A percentile compares a stretch with the other conserved stretches of the same genome.
Conservation (phyloP, 2,113 vertebrate genomes). For the Coracopsis vasa region DNA sequence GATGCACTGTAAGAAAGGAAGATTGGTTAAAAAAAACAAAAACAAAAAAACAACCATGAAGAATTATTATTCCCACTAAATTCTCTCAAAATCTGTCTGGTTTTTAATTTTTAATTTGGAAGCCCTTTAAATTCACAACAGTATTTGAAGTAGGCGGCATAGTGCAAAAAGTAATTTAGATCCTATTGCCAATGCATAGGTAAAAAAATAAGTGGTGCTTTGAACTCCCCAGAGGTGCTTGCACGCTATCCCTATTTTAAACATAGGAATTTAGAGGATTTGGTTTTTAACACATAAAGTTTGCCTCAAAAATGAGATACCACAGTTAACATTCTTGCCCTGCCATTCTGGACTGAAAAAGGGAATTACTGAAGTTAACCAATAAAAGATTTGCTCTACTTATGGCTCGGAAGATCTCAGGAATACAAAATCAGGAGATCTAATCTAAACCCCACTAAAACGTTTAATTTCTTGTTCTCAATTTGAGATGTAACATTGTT, state of each 20-base stretch:
- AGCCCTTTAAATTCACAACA: background rate
- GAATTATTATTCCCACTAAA: background rate
- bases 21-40: background rate
- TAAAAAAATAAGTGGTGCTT: background rate
- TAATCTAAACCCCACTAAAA: background rate
- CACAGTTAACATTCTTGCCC: background rate
- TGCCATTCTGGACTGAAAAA: background rate
- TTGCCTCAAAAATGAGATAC: background rate
- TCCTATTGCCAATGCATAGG: background rate
- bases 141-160: background rate
- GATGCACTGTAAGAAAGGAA: slow-evolving; percentile 62
- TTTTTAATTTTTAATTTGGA: background rate
- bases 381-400: background rate
- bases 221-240: background rate
- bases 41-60: background rate
- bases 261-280: background rate
- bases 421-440: background rate
- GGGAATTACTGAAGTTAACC: background rate
- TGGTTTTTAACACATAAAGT: background rate
- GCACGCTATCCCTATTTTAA: background rate
- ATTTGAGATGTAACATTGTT: background rate
- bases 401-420: background rate
- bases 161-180: background rate
- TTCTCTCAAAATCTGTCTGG: background rate
- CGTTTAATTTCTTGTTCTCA: rapidly evolving